Evolutionary conservation across 1,140 invertebrate species (phyloP), one percentile per base, ranked within the genome.

Genomic region (Drosophila bocki): DNA sequence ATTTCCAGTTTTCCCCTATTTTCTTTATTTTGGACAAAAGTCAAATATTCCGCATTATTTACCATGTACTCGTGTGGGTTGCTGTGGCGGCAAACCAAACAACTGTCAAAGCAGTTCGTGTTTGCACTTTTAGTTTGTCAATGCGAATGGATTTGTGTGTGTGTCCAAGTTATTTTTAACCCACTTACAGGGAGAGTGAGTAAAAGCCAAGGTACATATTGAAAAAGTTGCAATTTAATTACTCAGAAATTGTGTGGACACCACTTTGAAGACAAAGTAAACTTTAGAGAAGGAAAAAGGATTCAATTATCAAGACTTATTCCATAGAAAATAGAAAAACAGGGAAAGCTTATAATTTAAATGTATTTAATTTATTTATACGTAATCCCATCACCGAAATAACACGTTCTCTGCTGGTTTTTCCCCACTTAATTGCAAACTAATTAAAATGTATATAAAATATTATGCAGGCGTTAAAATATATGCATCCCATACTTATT

Each of bases 41-140:
- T 68, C 75, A 78, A 78, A 78, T 60, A 78, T 78, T 47, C 64
- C 75, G 63, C 75, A 78, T 59, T 78, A 78, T 78, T 78, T 78
- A 78, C 75, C 63, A 61, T 61, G 74, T 70, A 56, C 65, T 61
- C 67, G 51, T 75, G 65, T 70, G 51, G 48, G 50, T 78, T 48
- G 74, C 54, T 59, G 39, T 69, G 47, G 62, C 57, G 54, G 72
- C 57, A 78, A 78, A 77, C 74, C 64, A 78, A 78, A 78, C 75
- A 78, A 78, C 69, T 78, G 75, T 69, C 57, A 78, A 60, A 77
- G 57, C 64, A 69, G 57, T 70, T 57, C 57, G 53, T 78, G 75
- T 78, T 78, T 78, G 65, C 75, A 56, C 64, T 70, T 78, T 70
- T 70, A 69, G 54, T 69, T 69, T 68, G 74, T 78, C 68, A 74